Conservation (phyloP, 2,113 vertebrate genomes). For the Hippocampus comes region DNA sequence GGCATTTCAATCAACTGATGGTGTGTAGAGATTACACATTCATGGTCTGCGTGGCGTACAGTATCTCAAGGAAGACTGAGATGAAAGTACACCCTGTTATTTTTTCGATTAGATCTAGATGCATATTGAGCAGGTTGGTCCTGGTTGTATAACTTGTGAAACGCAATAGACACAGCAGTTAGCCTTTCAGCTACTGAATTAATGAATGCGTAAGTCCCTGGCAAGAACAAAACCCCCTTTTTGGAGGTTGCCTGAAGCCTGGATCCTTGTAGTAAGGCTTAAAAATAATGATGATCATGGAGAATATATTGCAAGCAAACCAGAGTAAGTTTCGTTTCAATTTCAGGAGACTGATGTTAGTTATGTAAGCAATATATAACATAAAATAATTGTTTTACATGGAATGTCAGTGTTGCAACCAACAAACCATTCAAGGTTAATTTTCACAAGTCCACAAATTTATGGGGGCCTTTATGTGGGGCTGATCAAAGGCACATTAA, state of each 20-base stretch:
- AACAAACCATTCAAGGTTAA: too few species aligned
- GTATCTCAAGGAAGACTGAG: background rate
- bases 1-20: background rate
- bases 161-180: background rate
- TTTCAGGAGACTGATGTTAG: background rate
- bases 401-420: too few species aligned
- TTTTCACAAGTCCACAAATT: too few species aligned
- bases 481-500: too few species aligned
- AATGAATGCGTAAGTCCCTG: constrained; percentile 5
- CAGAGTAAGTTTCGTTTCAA: background rate
- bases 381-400: too few species aligned
- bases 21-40: background rate
- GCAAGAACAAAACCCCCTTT: constrained; percentile 16
- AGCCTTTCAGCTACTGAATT: constrained; percentile 14
- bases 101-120: background rate
- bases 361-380: too few species aligned
- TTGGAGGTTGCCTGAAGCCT: constrained; percentile 1
- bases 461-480: too few species aligned
- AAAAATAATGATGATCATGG: background rate
- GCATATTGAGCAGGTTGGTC: background rate
- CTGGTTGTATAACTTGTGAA: background rate
- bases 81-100: background rate
- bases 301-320: background rate
- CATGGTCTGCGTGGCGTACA: background rate
- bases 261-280: background rate